These are phyloP conservation scores for Chelonoidis abingdonii DNA, from an alignment of 2,113 vertebrate genomes.

Conservation along the genomic window DNA sequence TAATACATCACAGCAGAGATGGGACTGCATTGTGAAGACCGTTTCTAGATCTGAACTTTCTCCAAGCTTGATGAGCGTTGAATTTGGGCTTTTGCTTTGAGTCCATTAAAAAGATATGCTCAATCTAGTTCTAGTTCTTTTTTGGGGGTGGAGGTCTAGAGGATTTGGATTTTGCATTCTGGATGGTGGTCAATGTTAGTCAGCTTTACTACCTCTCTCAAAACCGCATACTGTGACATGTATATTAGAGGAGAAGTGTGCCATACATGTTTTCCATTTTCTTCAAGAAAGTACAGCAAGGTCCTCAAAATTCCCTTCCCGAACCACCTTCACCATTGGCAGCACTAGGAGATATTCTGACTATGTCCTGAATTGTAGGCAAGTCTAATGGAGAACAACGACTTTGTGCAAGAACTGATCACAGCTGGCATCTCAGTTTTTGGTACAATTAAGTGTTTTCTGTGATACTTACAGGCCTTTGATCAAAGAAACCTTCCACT, in stretches of 20 bases:
- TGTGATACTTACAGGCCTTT: background rate
- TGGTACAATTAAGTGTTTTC: background rate
- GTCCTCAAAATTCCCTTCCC: background rate
- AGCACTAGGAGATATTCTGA: background rate
- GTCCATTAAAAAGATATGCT: background rate
- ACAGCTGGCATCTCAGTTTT: accelerated
- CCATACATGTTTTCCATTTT: background rate
- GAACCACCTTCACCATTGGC: background rate
- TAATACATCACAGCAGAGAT: accelerated
- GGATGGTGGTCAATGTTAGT: background rate
- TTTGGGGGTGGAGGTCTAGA: background rate
- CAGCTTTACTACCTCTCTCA: background rate
- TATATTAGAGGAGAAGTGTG: background rate
- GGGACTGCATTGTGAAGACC: background rate
- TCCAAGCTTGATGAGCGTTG: background rate
- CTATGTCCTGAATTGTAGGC: background rate
- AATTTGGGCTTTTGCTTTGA: background rate
- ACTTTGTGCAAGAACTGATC: background rate
- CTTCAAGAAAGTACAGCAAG: background rate
- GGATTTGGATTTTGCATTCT: background rate
- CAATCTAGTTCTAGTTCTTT: background rate
- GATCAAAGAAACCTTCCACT: background rate
- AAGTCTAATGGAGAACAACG: background rate
- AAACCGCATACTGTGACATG: background rate
- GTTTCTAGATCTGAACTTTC: background rate